Evolutionary conservation across 2,888 invertebrate species (phyloP), one percentile per base, ranked within the genome.

Genomic region (Chirona hameri): DNA sequence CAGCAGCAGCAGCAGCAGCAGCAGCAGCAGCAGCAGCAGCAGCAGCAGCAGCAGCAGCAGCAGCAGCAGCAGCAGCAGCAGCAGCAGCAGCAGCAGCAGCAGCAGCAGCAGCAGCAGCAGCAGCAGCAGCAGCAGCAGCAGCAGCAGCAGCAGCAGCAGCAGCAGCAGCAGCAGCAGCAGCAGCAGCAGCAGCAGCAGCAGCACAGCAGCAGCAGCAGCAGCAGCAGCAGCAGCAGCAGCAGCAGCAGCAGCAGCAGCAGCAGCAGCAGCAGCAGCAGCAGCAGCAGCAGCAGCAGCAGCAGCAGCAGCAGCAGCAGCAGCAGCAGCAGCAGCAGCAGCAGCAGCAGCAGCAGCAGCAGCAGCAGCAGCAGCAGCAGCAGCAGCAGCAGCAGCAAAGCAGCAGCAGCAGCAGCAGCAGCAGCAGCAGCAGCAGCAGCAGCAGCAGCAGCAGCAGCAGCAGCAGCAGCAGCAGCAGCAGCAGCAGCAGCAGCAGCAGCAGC

Each of bases 241-340:
- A 52, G 46, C 52, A 39, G 81, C 81, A 81, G 81, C 81, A 48
- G 81, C 81, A 48, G 46, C 81, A 52, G 81, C 81, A 81, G 48
- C 81, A 52, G 81, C 46, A 81, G 81, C 81, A 48, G 52, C 52
- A 81, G 81, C 81, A 81, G 81, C 81, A 48, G 81, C 81, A 81
- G 81, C 46, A 81, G 52, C 52, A 48, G 46, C 52, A 81, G 81
- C 52, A 48, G 52, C 81, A 81, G 81, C 81, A 48, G 79, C 14
- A 76, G 24, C 12, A 15, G 79, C 12, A 76, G 24, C 24, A 24
- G 12, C 79, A 15, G 79, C 79, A 24, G 24, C 12, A 15, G 24
- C 79, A 76, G 24, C 79, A 12, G 79, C 24, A 76, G 79, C 79
- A 76, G 79, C 79, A 76, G 14, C 79, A 15, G 79, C 24, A 39